A percentile compares a stretch with the other conserved stretches of the same genome.
These are phyloP conservation scores for Enteromius thamalakanensis DNA, from an alignment of 2,797 vertebrate genomes.

Conservation along the genomic window DNA sequence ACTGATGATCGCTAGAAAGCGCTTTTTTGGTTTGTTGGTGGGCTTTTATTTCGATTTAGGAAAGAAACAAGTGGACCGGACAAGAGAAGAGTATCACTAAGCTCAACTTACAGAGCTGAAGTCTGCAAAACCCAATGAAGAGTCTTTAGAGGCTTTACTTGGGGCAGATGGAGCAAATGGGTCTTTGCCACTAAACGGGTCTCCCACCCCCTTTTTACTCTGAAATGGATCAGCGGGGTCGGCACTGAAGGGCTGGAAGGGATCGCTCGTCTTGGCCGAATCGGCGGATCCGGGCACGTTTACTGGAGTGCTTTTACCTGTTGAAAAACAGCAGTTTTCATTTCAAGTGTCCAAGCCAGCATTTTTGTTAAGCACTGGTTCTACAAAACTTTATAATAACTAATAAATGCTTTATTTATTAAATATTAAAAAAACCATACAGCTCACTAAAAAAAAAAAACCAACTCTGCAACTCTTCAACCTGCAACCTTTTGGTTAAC, in stretches of 20 bases:
- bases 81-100: conserved; percentile 78
- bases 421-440: background rate
- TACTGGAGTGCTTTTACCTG: conserved; percentile 95
- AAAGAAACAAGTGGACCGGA: conserved; percentile 64
- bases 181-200: conserved; percentile 98
- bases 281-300: conserved; percentile 84
- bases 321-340: conserved; percentile 63
- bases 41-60: conserved; percentile 37
- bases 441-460: no score
- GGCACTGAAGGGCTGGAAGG: conserved; percentile 92
- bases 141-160: conserved; percentile 90
- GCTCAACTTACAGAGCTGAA: conserved; percentile 95
- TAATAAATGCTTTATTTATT: background rate
- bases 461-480: no score
- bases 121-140: conserved; percentile 88
- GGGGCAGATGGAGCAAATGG: conserved; percentile 91
- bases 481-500: background rate
- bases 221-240: conserved; percentile 90
- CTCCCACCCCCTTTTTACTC: conserved; percentile 91
- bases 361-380: background rate
- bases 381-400: background rate
- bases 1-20: conserved; percentile 48
- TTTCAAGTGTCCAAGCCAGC: background rate
- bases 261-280: conserved; percentile 87
- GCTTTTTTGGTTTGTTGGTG: conserved; percentile 25